Evolutionary conservation across 2,113 vertebrate genomes (phyloP).

Genomic region (Poeciliopsis occidentalis): DNA sequence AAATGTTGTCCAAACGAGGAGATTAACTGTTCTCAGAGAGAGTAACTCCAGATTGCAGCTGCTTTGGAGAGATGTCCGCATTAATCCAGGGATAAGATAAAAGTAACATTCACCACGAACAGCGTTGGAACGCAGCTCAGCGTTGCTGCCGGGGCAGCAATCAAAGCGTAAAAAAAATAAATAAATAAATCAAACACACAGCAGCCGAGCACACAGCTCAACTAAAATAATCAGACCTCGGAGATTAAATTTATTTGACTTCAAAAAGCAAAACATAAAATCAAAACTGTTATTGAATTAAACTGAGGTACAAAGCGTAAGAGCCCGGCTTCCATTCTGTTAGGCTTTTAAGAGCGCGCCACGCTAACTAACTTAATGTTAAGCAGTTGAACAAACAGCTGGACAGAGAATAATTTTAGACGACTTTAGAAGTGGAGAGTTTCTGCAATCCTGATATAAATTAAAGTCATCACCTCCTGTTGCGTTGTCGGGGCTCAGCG

Average conservation of each 20-base stretch:
- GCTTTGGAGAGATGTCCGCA: constrained; percentile 1
- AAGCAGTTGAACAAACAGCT: constrained; percentile 12
- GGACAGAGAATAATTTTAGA: constrained; percentile 30
- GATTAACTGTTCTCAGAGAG: not conserved
- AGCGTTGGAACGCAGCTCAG: not conserved
- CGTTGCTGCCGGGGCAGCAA: constrained; percentile 29
- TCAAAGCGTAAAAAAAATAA: constrained; percentile 28
- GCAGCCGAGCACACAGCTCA: constrained; percentile 9
- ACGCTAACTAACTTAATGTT: constrained; percentile 12
- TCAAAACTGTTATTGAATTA: constrained; percentile 41
- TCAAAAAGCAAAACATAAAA: constrained; percentile 43
- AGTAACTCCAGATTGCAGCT: constrained; percentile 5
- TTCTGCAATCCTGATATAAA: not conserved
- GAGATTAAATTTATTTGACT: constrained; percentile 44
- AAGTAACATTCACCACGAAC: constrained; percentile 16
- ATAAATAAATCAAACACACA: constrained; percentile 11
- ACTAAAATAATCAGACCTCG: constrained; percentile 46
- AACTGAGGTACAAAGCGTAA: constrained; percentile 33
- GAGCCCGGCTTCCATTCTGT: constrained; percentile 22
- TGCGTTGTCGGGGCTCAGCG: not conserved
- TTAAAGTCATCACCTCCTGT: constrained; percentile 18
- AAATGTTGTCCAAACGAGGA: not conserved
- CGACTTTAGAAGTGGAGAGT: constrained; percentile 22
- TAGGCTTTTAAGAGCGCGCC: constrained; percentile 35
- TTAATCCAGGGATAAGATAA: constrained; percentile 24